Conservation (phyloP, 1,140 invertebrate species). For the Halotydeus destructor region DNA sequence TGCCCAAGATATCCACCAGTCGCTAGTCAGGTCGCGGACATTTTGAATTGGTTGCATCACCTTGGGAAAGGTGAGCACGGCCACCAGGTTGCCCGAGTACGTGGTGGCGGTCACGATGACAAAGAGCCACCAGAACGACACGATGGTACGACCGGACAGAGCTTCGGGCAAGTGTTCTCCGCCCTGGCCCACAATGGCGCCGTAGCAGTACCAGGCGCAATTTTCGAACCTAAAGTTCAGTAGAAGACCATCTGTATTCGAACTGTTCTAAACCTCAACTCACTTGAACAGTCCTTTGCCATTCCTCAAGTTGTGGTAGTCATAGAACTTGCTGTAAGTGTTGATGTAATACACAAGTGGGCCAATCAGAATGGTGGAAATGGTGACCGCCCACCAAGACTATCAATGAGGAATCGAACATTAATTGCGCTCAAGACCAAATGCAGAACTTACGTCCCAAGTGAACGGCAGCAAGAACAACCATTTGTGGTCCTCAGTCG, state of each 20-base stretch:
- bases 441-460: conserved; percentile 21
- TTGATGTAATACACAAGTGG: conserved; percentile 56
- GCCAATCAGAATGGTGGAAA: conserved; percentile 46
- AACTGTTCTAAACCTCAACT: too few species aligned
- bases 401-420: conserved; percentile 24
- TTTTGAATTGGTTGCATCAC: conserved; percentile 51
- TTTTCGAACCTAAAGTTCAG: conserved; percentile 6
- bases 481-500: conserved; percentile 41
- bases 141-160: conserved; percentile 62
- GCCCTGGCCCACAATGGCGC: conserved; percentile 70
- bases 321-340: conserved; percentile 42
- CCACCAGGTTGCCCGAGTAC: conserved; percentile 76
- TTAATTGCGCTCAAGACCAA: neutral
- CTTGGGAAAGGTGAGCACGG: conserved; percentile 75
- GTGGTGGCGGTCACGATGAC: conserved; percentile 66
- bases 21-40: conserved; percentile 42
- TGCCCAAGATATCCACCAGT: conserved; percentile 41
- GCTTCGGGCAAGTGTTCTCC: conserved; percentile 59
- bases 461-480: conserved; percentile 68
- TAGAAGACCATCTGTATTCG: too few species aligned
- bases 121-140: conserved; percentile 80
- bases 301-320: conserved; percentile 26
- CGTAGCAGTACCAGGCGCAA: conserved; percentile 73
- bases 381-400: conserved; percentile 57
- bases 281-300: conserved; percentile 40